A percentile compares a stretch with the other conserved stretches of the same genome.
These are phyloP conservation scores for Bombus sylvicola DNA, from an alignment of 1,140 invertebrate genomes.

Conservation along the genomic window DNA sequence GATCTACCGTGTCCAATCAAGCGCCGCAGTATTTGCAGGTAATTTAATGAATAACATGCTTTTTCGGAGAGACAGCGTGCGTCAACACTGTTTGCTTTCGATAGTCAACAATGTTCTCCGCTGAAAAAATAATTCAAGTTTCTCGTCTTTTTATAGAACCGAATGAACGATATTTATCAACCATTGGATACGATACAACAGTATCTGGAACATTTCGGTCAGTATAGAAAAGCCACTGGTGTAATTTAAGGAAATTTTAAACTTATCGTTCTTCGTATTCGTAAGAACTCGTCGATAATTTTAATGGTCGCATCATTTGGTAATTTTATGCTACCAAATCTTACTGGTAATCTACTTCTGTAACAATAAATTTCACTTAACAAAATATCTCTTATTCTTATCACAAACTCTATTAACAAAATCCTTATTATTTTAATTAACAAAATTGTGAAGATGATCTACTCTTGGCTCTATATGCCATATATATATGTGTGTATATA, in stretches of 20 bases:
- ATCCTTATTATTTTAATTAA: no score
- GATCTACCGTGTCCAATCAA: slow-evolving; percentile 87
- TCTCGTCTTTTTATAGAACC: slow-evolving; percentile 85
- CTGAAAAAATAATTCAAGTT: background rate
- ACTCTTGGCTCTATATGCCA: no score
- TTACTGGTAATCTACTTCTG: background rate
- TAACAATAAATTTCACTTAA: background rate
- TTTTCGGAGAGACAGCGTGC: background rate
- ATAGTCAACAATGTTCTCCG: background rate
- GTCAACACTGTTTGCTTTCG: no score
- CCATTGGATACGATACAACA: slow-evolving; percentile 96
- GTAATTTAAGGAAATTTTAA: slow-evolving; percentile 73
- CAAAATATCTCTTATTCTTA: background rate
- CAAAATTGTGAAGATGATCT: no score
- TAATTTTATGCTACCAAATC: no score
- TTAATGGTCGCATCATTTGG: background rate
- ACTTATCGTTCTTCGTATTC: background rate
- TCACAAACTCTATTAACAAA: no score
- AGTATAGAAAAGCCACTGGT: slow-evolving; percentile 90
- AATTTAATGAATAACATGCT: background rate
- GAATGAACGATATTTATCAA: slow-evolving; percentile 94
- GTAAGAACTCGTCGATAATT: background rate
- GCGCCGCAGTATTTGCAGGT: slow-evolving; percentile 86
- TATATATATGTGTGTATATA: no score
- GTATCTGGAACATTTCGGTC: slow-evolving; percentile 97